Conservation (phyloP, 92 coral and sea anemone genomes). For the Siderastrea siderea region DNA sequence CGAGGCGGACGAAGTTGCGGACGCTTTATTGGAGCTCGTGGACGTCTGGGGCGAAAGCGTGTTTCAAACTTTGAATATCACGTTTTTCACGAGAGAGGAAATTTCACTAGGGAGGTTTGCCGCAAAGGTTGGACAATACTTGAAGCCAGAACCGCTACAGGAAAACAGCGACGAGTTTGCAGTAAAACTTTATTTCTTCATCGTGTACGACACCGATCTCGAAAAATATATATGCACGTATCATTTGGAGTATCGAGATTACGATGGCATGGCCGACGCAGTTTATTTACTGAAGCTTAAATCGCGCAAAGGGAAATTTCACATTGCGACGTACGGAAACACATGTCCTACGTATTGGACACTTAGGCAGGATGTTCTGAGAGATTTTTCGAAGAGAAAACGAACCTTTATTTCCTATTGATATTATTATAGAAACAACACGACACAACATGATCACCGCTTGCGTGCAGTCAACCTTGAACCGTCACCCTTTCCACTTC, state of each 20-base stretch:
- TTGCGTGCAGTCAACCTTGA: neutral
- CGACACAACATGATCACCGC: neutral
- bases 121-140: conserved; percentile 75
- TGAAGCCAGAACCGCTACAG: conserved; percentile 77
- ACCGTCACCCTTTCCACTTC: neutral
- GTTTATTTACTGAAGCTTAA: conserved; percentile 21
- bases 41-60: conserved; percentile 66
- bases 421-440: neutral
- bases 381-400: conserved; percentile 69
- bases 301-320: conserved; percentile 24
- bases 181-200: conserved; percentile 74
- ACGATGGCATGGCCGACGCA: neutral
- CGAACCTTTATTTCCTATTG: conserved; percentile 8
- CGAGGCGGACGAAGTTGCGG: conserved; percentile 73
- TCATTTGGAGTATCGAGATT: conserved; percentile 40
- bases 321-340: conserved; percentile 72
- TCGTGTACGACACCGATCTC: conserved; percentile 38
- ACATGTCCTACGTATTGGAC: conserved; percentile 87
- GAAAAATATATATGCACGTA: conserved; percentile 45
- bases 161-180: conserved; percentile 56
- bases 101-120: conserved; percentile 52
- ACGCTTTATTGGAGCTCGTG: conserved; percentile 57
- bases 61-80: conserved; percentile 48
- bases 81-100: conserved; percentile 71
- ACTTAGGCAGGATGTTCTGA: conserved; percentile 75